Percentiles rank a stretch among this genome's conserved stretches.
Evolutionary conservation across 2,888 invertebrate genomes (phyloP).

Genomic region (Papilio demoleus): DNA sequence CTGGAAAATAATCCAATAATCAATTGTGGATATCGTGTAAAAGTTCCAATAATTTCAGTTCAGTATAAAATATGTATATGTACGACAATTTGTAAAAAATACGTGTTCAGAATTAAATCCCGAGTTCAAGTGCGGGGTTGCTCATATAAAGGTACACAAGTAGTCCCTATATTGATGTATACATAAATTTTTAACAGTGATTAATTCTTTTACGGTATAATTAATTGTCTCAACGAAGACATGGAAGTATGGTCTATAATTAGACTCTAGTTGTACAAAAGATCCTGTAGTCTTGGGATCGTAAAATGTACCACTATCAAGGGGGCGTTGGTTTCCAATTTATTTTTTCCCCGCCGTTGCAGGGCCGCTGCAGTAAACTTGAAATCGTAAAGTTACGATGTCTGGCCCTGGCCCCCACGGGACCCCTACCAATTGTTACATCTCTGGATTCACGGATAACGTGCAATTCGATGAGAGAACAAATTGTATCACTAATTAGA

Average conservation of each 20-base stretch:
- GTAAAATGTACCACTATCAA: conserved; percentile 62
- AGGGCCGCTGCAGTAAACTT: conserved; percentile 75
- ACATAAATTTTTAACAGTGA: too few relatives aligned
- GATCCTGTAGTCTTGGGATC: conserved; percentile 50
- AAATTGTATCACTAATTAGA: background rate
- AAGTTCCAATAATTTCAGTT: too few relatives aligned
- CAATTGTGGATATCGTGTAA: too few relatives aligned
- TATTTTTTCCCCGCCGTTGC: conserved; percentile 80
- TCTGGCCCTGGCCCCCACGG: conserved; percentile 62
- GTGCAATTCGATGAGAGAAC: background rate
- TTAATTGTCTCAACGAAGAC: conserved; percentile 32
- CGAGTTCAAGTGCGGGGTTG: too few relatives aligned
- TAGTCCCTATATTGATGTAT: too few relatives aligned
- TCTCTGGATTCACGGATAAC: conserved; percentile 19
- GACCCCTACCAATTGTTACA: conserved; percentile 60
- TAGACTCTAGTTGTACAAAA: conserved; percentile 38
- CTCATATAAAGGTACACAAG: too few relatives aligned
- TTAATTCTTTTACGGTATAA: background rate
- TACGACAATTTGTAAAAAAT: too few relatives aligned
- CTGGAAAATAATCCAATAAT: too few relatives aligned
- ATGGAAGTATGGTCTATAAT: conserved; percentile 32
- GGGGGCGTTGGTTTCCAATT: conserved; percentile 79
- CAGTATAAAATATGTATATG: too few relatives aligned
- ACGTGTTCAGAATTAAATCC: too few relatives aligned
- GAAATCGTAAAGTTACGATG: conserved; percentile 77